These are phyloP conservation scores for Nibea coibor DNA, from an alignment of 2,113 vertebrate species.

Conservation along the genomic window DNA sequence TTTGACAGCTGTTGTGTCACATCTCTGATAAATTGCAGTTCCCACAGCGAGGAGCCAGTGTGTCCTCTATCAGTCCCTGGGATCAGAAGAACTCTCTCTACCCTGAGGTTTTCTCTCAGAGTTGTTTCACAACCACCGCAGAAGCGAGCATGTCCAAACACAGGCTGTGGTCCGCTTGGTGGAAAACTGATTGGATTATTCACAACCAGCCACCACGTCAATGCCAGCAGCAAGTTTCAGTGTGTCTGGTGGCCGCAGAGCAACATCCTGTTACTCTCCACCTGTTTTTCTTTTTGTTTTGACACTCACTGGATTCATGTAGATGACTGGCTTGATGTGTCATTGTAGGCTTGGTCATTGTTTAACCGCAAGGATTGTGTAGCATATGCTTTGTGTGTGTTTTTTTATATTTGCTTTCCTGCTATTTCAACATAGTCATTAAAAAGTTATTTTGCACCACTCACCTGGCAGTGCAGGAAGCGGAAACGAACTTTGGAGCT, in stretches of 20 bases:
- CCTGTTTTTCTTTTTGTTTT: constrained; percentile 50
- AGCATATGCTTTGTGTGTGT: constrained; percentile 50
- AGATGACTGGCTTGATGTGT: constrained; percentile 65
- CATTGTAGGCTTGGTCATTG: constrained; percentile 52
- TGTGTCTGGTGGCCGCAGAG: constrained; percentile 39
- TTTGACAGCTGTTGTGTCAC: constrained; percentile 67
- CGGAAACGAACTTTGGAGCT: constrained; percentile 95
- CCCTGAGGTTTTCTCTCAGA: constrained; percentile 64
- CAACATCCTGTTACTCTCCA: constrained; percentile 71
- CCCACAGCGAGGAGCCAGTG: constrained; percentile 64
- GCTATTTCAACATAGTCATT: constrained; percentile 44
- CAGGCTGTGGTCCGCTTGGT: constrained; percentile 49
- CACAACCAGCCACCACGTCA: constrained; percentile 63
- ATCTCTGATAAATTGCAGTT: constrained; percentile 64
- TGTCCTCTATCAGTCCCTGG: constrained; percentile 70
- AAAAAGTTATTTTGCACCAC: constrained; percentile 2
- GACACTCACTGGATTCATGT: constrained; percentile 1
- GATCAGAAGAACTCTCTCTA: constrained; percentile 73
- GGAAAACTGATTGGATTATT: constrained; percentile 69
- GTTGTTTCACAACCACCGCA: constrained; percentile 76
- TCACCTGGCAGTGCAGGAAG: constrained; percentile 93
- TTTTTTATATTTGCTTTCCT: constrained; percentile 25
- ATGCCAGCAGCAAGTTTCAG: constrained; percentile 45
- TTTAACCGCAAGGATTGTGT: constrained; percentile 35
- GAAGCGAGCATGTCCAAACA: constrained; percentile 77